phyloP scores from a whole-genome alignment of 2,888 invertebrate genomes.

The Drepanosiphum platanoidis region DNA sequence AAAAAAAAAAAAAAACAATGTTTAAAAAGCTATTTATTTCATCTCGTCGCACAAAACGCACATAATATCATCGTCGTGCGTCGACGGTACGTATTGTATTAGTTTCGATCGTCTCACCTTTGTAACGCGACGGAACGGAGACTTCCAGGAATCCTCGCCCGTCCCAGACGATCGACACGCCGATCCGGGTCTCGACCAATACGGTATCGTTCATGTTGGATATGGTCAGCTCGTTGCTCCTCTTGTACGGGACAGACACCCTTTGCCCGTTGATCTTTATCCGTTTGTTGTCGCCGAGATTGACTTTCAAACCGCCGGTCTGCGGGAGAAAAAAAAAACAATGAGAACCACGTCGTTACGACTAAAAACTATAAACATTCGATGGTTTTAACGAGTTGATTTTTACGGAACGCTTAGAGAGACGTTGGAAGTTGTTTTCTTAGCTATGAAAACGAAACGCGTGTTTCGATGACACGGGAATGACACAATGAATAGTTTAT shows the following conservation, averaged over 20 bases:
- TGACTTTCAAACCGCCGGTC: slow-evolving; percentile 78
- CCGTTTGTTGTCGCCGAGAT: slow-evolving; percentile 85
- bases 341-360: too few species aligned
- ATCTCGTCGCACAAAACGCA: not conserved
- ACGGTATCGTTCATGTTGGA: slow-evolving; percentile 76
- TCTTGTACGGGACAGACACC: slow-evolving; percentile 76
- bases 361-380: too few species aligned
- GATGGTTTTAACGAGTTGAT: too few species aligned
- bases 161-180: slow-evolving; percentile 90
- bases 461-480: too few species aligned
- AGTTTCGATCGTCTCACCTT: slow-evolving; percentile 70
- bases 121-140: slow-evolving; percentile 79
- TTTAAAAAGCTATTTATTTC: too few species aligned
- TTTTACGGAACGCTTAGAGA: too few species aligned
- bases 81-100: not conserved
- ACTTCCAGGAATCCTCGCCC: slow-evolving; percentile 91
- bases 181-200: slow-evolving; percentile 76
- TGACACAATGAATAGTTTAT: too few species aligned
- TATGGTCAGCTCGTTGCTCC: slow-evolving; percentile 70
- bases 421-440: too few species aligned
- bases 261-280: slow-evolving; percentile 86
- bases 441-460: too few species aligned
- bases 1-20: too few species aligned
- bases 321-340: slow-evolving; percentile 64
- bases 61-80: not conserved